A percentile compares a stretch with the other conserved stretches of the same genome.
These are phyloP conservation scores for Triops cancriformis DNA, from an alignment of 1,140 invertebrate genomes.

Conservation along the genomic window DNA sequence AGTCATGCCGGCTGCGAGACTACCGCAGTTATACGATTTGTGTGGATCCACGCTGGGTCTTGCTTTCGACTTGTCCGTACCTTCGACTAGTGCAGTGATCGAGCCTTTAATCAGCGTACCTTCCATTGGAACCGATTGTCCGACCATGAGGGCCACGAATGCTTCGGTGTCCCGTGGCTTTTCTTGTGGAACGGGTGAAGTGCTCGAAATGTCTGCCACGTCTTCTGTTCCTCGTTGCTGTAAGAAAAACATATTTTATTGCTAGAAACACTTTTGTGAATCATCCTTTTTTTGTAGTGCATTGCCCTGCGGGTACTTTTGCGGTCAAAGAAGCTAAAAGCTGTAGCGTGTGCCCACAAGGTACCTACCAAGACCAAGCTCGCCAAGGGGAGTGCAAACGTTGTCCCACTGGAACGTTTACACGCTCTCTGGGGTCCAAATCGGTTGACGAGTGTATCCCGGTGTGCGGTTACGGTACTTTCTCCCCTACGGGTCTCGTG, in stretches of 20 bases:
- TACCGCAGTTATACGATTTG: slow-evolving; percentile 83
- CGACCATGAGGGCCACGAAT: slow-evolving; percentile 71
- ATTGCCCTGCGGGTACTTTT: slow-evolving; percentile 90
- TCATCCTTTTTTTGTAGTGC: slow-evolving; percentile 51
- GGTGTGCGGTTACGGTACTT: slow-evolving; percentile 92
- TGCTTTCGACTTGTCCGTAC: slow-evolving; percentile 88
- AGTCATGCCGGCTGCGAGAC: slow-evolving; percentile 74
- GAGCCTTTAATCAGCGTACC: slow-evolving; percentile 81
- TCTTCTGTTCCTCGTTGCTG: slow-evolving; percentile 84
- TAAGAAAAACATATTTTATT: slow-evolving; percentile 45
- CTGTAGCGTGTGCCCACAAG: slow-evolving; percentile 79
- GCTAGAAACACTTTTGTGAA: background rate
- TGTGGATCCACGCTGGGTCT: slow-evolving; percentile 86
- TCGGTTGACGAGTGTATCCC: slow-evolving; percentile 73
- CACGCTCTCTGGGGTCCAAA: slow-evolving; percentile 58
- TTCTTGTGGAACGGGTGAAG: slow-evolving; percentile 84
- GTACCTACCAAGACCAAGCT: slow-evolving; percentile 86
- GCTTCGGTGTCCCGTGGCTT: slow-evolving; percentile 82
- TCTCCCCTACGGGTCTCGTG: slow-evolving; percentile 85
- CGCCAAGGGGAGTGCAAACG: slow-evolving; percentile 75
- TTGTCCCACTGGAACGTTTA: slow-evolving; percentile 87
- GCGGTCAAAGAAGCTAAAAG: slow-evolving; percentile 74
- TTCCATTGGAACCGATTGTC: slow-evolving; percentile 81
- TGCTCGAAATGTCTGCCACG: slow-evolving; percentile 75
- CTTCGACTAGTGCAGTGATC: slow-evolving; percentile 81